phyloP scores from a whole-genome alignment of 2,888 invertebrate genomes.

The Epsilonema sp. region DNA sequence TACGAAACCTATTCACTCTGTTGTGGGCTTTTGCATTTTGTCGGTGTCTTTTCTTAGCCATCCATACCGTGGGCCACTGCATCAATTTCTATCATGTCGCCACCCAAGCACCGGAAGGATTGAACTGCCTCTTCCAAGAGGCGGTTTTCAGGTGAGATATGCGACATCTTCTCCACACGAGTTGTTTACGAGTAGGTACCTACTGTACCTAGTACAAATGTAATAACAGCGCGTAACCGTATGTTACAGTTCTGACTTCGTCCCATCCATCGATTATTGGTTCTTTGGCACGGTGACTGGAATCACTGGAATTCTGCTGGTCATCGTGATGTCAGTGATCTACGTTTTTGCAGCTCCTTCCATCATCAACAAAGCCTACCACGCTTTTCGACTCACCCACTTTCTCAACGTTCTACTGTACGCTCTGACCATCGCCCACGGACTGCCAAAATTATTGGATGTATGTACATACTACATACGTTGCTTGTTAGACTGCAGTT shows the following conservation, averaged over 20 bases:
- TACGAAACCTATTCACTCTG: too few species aligned
- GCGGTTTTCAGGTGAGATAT: slow-evolving; percentile 49
- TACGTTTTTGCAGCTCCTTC: slow-evolving; percentile 88
- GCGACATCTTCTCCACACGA: too few species aligned
- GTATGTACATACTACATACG: slow-evolving; percentile 33
- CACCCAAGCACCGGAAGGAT: slow-evolving; percentile 75
- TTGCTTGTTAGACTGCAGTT: background rate
- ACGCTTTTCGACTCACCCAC: slow-evolving; percentile 85
- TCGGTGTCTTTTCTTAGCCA: slow-evolving; percentile 38
- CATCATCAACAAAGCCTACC: slow-evolving; percentile 74
- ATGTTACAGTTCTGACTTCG: slow-evolving; percentile 50
- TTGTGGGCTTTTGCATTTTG: too few species aligned
- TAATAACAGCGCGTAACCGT: background rate
- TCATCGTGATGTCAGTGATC: slow-evolving; percentile 75
- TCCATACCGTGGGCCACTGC: slow-evolving; percentile 80
- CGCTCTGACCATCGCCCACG: slow-evolving; percentile 64
- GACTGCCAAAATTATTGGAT: slow-evolving; percentile 69
- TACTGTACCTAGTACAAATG: too few species aligned
- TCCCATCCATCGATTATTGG: slow-evolving; percentile 84
- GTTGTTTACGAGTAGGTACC: too few species aligned
- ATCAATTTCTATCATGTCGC: slow-evolving; percentile 94
- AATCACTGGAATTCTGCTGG: slow-evolving; percentile 51
- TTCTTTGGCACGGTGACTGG: slow-evolving; percentile 82
- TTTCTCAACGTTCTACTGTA: slow-evolving; percentile 68
- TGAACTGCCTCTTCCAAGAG: slow-evolving; percentile 74